Base-by-base conservation (phyloP, 2,888 invertebrate species). In the Chesias legatella region DNA sequence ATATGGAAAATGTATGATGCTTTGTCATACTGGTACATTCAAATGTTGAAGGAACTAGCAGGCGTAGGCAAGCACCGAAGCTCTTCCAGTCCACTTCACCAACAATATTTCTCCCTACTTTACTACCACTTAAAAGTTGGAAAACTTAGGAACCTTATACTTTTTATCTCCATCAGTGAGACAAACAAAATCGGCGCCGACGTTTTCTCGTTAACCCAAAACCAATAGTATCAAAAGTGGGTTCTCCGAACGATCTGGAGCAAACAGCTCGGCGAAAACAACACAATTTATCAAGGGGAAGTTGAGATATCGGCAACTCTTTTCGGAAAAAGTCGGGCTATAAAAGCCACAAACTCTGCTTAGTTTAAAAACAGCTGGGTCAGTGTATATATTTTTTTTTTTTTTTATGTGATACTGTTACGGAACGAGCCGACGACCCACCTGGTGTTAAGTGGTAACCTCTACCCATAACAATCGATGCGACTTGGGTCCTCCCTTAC, bases 211-310 rank as follows among this genome's bases (percentile, higher is more conserved):
- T 60, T 63, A 63, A 58, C 60, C 41, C 28, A 42, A 39, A 40
- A 41, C 40, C 36, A 41, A 29, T 36, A 38, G 32, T 24, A 23
- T 43, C 40, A 47, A 43, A 48, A 49, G 51, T 55, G 51, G 53
- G 58, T 58, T 58, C 58, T 46, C 44, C 51, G 41, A 39, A 60
- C 67, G 68, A 54, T 58, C 71, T 30, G 30, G 24, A 67, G 73
- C 79, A 82, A 84, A 83, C 79, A 82, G 73, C 72, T 62, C 60
- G 53, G 67, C 83, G 84, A 84, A 86, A 86, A 86, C 86, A 86
- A 86, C 81, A 78, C 81, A 69, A 84, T 86, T 84, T 85, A 85
- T 86, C 85, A 84, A 72, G 74, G 73, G 78, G 79, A n/a, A 17
- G 77, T 69, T 66, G 68, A 67, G 73, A 77, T 73, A 77, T 77